These are phyloP conservation scores for Sarcophaga carnaria DNA, from an alignment of 2,888 invertebrate species.

Conservation along the genomic window DNA sequence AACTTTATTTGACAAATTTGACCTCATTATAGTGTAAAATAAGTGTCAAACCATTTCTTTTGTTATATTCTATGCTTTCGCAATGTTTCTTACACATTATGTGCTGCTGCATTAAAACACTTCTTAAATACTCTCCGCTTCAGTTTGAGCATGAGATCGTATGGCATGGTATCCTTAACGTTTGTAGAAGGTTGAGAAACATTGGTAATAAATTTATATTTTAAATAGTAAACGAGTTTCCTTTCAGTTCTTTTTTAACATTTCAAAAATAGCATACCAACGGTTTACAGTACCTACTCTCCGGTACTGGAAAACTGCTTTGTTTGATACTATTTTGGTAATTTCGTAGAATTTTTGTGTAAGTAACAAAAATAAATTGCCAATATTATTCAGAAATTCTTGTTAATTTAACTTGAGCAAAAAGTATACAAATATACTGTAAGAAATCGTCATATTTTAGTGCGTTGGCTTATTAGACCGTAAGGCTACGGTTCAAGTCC, in stretches of 20 bases:
- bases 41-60: conserved; percentile 59
- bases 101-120: background rate
- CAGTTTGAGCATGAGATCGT: background rate
- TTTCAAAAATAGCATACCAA: background rate
- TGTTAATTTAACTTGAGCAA: too few species aligned
- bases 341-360: too few species aligned
- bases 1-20: conserved; percentile 70
- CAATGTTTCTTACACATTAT: conserved; percentile 1
- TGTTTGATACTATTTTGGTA: too few species aligned
- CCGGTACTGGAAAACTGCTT: too few species aligned
- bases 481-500: too few species aligned
- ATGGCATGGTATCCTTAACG: background rate
- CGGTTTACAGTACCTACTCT: background rate
- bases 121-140: background rate
- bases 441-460: too few species aligned
- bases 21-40: conserved; percentile 66
- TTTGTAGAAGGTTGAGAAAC: conserved; percentile 27
- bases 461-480: too few species aligned
- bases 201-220: conserved; percentile 54
- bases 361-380: too few species aligned
- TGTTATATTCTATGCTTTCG: conserved; percentile 20
- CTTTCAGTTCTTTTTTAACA: conserved; percentile 5
- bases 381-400: too few species aligned
- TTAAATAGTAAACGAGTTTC: conserved; percentile 24
- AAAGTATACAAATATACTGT: too few species aligned